Conservation (phyloP, 2,113 vertebrate genomes). For the Thomomys bottae region DNA sequence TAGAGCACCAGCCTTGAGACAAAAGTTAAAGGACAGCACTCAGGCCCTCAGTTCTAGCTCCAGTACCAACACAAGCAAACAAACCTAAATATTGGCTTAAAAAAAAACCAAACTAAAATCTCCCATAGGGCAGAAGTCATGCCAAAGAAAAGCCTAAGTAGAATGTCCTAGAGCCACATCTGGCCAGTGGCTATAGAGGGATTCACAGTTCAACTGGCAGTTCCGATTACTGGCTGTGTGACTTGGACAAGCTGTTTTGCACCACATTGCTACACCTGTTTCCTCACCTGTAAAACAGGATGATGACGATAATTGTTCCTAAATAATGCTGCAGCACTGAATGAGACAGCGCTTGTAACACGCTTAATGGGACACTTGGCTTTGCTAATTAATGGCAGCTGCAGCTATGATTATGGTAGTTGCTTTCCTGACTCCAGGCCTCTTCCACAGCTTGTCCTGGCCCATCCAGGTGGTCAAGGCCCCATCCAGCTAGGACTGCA, state of each 20-base stretch:
- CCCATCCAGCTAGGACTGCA: background rate
- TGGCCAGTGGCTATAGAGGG: background rate
- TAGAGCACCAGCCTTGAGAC: too few species aligned
- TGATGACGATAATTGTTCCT: background rate
- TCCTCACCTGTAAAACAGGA: slow-evolving; percentile 21
- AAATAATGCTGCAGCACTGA: background rate
- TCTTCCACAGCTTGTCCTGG: background rate
- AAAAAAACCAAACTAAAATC: background rate
- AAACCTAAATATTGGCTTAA: too few species aligned
- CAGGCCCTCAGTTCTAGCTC: too few species aligned
- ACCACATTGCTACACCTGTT: background rate
- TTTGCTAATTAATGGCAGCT: background rate
- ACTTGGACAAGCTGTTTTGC: background rate
- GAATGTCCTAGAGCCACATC: background rate
- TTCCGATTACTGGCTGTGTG: background rate
- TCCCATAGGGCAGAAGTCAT: background rate
- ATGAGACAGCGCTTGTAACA: background rate
- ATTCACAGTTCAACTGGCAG: background rate
- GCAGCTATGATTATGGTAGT: background rate
- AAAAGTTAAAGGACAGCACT: too few species aligned
- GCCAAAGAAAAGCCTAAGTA: background rate
- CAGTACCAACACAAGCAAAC: too few species aligned
- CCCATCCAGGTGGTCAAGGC: background rate
- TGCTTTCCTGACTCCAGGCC: background rate
- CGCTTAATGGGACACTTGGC: slow-evolving; percentile 6